Evolutionary conservation across 2,113 vertebrate genomes (phyloP).

Genomic region (Bambusicola thoracicus): DNA sequence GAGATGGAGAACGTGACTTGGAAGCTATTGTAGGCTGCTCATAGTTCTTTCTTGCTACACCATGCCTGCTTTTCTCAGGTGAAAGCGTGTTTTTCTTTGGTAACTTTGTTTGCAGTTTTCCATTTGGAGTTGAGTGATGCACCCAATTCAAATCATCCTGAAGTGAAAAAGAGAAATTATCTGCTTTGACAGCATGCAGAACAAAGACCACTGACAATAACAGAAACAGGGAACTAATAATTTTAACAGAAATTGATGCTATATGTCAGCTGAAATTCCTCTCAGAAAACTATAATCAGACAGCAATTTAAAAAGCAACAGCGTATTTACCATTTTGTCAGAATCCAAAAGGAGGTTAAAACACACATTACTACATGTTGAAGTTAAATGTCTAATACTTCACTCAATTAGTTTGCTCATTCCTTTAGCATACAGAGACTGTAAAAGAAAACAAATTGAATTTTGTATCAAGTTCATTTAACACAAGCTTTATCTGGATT

Average conservation of each 20-base stretch:
- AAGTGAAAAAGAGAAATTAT: conserved; percentile 48
- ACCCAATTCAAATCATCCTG: conserved; percentile 59
- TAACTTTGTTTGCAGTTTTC: conserved; percentile 56
- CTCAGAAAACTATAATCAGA: neutral
- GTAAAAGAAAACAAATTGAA: neutral
- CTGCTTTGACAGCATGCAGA: neutral
- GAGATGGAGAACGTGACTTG: conserved; percentile 86
- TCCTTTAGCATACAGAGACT: neutral
- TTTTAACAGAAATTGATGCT: neutral
- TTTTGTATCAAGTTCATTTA: neutral
- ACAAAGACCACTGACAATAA: neutral
- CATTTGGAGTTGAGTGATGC: conserved; percentile 46
- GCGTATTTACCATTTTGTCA: neutral
- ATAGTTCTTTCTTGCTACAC: conserved; percentile 74
- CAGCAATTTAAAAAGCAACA: neutral
- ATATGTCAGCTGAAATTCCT: neutral
- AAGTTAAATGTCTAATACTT: neutral
- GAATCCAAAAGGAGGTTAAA: neutral
- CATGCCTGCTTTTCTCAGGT: conserved; percentile 56
- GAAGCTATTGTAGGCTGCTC: conserved; percentile 91
- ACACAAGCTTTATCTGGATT: neutral
- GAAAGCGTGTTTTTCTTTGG: conserved; percentile 60
- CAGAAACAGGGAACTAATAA: neutral
- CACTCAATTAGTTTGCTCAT: neutral
- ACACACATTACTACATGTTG: neutral